phyloP scores from a whole-genome alignment of 2,113 vertebrate species.

The Xyliphius kryptos region DNA sequence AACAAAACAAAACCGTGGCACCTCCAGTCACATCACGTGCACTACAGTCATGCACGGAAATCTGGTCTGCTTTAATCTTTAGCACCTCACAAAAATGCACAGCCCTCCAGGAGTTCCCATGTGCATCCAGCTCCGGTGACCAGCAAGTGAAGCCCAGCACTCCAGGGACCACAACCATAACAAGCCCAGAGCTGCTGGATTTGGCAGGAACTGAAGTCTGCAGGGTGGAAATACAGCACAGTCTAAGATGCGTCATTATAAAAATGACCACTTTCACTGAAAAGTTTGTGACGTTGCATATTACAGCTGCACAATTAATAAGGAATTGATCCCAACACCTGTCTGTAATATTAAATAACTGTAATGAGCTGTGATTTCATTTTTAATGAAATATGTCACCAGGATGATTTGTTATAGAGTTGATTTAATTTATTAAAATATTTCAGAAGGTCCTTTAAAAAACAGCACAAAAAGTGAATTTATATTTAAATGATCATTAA shows the following conservation, averaged over 20 bases:
- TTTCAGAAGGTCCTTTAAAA: too few species aligned
- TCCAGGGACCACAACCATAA: constrained; percentile 54
- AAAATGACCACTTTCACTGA: not conserved
- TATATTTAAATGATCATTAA: too few species aligned
- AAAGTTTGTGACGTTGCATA: not conserved
- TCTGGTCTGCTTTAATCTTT: not conserved
- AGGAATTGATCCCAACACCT: too few species aligned
- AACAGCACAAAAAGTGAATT: too few species aligned
- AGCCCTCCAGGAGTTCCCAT: constrained; percentile 57
- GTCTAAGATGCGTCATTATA: not conserved
- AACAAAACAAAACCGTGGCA: constrained; percentile 1
- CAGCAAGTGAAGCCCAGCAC: constrained; percentile 57
- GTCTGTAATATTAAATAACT: too few species aligned
- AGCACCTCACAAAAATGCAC: constrained; percentile 65
- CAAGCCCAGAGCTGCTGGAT: constrained; percentile 51
- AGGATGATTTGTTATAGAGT: too few species aligned
- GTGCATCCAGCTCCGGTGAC: constrained; percentile 53
- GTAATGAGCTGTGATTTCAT: too few species aligned
- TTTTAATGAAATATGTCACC: too few species aligned
- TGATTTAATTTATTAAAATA: too few species aligned
- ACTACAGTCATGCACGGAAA: not conserved
- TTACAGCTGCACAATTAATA: too few species aligned
- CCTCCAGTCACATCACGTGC: constrained; percentile 1
- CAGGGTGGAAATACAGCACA: not conserved
- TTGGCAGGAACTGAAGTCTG: constrained; percentile 56